Conservation (phyloP, 1,140 invertebrate genomes). For the Drosophila elegans region DNA sequence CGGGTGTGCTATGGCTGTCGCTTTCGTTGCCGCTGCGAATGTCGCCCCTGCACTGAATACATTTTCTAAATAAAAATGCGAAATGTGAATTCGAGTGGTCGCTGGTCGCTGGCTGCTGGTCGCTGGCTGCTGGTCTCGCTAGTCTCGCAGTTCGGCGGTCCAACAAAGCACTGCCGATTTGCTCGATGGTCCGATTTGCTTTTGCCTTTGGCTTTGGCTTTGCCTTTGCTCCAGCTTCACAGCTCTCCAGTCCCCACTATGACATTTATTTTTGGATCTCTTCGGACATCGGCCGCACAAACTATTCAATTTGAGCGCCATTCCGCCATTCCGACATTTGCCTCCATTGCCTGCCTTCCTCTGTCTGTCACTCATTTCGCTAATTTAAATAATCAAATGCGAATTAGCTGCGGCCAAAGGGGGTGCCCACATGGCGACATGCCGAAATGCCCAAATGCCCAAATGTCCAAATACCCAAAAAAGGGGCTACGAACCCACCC, state of each 20-base stretch:
- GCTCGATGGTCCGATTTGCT: slow-evolving; percentile 19
- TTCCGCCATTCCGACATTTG: slow-evolving; percentile 1
- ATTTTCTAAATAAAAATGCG: slow-evolving; percentile 63
- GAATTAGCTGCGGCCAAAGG: slow-evolving; percentile 47
- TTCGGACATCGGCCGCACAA: slow-evolving; percentile 62
- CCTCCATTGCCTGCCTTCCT: slow-evolving; percentile 3
- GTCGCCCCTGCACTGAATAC: slow-evolving; percentile 83
- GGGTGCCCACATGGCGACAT: too few relatives aligned
- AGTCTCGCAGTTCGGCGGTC: slow-evolving; percentile 27
- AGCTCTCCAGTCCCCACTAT: background rate
- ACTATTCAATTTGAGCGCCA: slow-evolving; percentile 72
- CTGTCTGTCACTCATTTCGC: slow-evolving; percentile 73
- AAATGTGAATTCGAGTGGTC: slow-evolving; percentile 70
- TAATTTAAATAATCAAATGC: slow-evolving; percentile 80
- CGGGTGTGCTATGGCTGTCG: slow-evolving; percentile 67
- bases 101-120: slow-evolving; percentile 6
- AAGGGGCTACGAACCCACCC: slow-evolving; percentile 18
- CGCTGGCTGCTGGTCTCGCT: slow-evolving; percentile 17
- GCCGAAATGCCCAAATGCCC: background rate
- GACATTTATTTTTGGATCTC: slow-evolving; percentile 51
- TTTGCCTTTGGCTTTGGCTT: too few relatives aligned
- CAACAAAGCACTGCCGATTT: slow-evolving; percentile 33
- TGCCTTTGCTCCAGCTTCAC: slow-evolving; percentile 1
- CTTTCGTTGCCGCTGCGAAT: slow-evolving; percentile 81
- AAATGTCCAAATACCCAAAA: too few relatives aligned